Evolutionary conservation across 2,797 vertebrate species (phyloP).

Genomic region (Tachyglossus aculeatus): DNA sequence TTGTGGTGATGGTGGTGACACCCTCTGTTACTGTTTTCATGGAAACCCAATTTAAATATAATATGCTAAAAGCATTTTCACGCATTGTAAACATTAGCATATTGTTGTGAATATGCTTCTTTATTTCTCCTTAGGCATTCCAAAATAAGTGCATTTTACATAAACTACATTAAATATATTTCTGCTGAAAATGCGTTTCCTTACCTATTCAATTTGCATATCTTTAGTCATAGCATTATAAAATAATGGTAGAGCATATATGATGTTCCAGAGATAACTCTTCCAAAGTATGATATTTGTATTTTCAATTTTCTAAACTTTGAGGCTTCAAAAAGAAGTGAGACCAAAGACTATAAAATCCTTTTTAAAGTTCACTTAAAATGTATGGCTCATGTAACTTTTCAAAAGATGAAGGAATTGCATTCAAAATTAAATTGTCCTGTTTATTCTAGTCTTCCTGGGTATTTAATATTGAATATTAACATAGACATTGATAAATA

Average conservation of each 20-base stretch:
- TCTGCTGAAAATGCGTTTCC: conserved; percentile 32
- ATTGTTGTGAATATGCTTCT: conserved; percentile 12
- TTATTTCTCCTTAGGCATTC: conserved; percentile 30
- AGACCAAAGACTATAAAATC: background rate
- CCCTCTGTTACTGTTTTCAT: background rate
- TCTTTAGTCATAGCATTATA: conserved; percentile 19
- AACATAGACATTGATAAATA: too few species aligned
- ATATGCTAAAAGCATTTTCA: conserved; percentile 17
- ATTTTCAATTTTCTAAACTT: background rate
- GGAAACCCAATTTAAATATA: conserved; percentile 8
- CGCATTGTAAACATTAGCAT: conserved; percentile 17
- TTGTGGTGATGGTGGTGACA: background rate
- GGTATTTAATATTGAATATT: too few species aligned
- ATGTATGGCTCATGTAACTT: too few species aligned
- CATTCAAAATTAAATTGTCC: too few species aligned
- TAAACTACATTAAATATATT: conserved; percentile 28
- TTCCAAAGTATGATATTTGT: background rate
- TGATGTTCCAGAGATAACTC: background rate
- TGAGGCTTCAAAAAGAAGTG: conserved; percentile 1
- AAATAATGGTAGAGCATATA: conserved; percentile 5
- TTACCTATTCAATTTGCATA: conserved; percentile 31
- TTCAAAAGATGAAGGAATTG: too few species aligned
- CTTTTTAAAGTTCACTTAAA: too few species aligned
- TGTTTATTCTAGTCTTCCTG: too few species aligned
- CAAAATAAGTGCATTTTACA: conserved; percentile 6